Evolutionary conservation across 2,113 vertebrate species (phyloP), one percentile per base, ranked within the genome.

Genomic region (Urocynchramus pylzowi): DNA sequence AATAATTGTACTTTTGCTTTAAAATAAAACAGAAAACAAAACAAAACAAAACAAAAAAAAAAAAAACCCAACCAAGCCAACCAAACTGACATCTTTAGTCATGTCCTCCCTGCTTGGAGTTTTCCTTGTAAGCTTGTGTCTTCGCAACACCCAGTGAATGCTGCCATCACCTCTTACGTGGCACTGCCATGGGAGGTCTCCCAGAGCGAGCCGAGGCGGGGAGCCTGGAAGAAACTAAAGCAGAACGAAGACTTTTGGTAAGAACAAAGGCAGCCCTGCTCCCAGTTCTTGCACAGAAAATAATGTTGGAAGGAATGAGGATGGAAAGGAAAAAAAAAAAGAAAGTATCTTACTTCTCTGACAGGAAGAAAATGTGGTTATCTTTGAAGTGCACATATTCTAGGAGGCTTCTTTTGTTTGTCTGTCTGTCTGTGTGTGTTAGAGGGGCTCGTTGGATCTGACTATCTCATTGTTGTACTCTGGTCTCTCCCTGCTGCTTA

Each of bases 1-100:
- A 97, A 97, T 97, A 97, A 95, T 97, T 97, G 96, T 98, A 96
- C 96, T 97, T 98, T 97, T 97, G 96, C 97, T 98, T 97, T 82
- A 97, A 96, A 97, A 97, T 96, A 94, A 98, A 94, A 96, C 81
- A 91, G 85, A 93, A 78, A 85, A 91, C 75, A 61, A 93, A 98
- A 39, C 22, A 70, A 84, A 63, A 95, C 15, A 53, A 59, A 42
- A 2, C 12, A 31, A 89, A 95, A 69, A 12, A 22, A 87, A 67
- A 84, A 92, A 31, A 50, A 60, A 92, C 75, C 7, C 78, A 89
- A 94, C 78, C 96, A 95, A 87, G 41, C 95, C 97, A 96, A 97
- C 96, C 86, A 57, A 84, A 92, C 96, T 95, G 92, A 93, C 94
- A 56, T 94, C 88, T 97, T 95, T 97, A 97, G 96, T 96, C 83